Evolutionary conservation across 2,888 invertebrate genomes (phyloP), one percentile per base, ranked within the genome.

Genomic region (Brenthis daphne): DNA sequence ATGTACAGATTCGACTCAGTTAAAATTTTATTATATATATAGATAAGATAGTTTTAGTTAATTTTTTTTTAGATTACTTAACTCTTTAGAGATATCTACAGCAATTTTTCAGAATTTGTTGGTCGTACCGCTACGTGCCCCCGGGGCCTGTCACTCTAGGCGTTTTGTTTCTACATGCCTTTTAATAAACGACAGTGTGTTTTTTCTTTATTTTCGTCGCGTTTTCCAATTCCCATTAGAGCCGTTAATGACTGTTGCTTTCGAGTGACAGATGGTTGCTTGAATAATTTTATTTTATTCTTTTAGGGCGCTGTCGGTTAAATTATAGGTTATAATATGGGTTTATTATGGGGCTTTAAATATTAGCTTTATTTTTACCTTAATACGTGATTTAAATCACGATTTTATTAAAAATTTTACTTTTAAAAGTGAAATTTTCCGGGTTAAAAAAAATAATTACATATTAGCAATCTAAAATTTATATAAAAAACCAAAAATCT

Each of bases 181-280:
- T 83, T 83, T 85, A 79, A 82, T 80, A 76, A 72, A 75, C 72
- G 73, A 76, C 77, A 76, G 73, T 76, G 74, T 78, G 67, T 61
- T 72, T 71, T 73, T 76, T 76, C 76, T 77, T 81, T 76, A 83
- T 80, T 84, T 80, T 74, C 71, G 78, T 81, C 81, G 82, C 80
- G 82, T 85, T 80, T 84, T 80, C 74, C 75, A 82, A 86, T 82
- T 84, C 88, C 87, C 87, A 84, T 82, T 81, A 82, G 86, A 74
- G 72, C 69, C 43, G 68, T 77, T 82, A 81, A 82, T 81, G 76
- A 82, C 80, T 71, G 68, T 71, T 71, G 24, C 63, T 71, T 71
- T 74, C 72, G 71, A 76, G 73, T 77, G 78, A 77, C 77, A 72
- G 74, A 73, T 74, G 72, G 67, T 69, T 74, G 75, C 57, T 74